phyloP scores from a whole-genome alignment of 2,888 invertebrate genomes.

The Caenorhabditis sp. region DNA sequence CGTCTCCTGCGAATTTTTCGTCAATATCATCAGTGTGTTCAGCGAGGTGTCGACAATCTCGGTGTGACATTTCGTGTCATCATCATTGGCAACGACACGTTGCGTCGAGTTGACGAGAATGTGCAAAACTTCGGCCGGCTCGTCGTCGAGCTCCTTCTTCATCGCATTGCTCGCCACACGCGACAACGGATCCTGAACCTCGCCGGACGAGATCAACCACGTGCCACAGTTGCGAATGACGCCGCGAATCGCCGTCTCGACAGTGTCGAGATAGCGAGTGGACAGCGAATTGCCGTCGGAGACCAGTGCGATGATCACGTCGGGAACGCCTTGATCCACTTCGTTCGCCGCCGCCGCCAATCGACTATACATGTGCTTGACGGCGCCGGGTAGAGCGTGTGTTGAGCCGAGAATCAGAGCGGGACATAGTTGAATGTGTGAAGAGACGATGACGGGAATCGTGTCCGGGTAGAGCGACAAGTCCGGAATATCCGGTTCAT shows the following conservation, averaged over 20 bases:
- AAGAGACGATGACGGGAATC: slow-evolving; percentile 42
- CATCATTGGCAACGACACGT: slow-evolving; percentile 41
- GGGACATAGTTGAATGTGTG: slow-evolving; percentile 49
- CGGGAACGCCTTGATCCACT: slow-evolving; percentile 65
- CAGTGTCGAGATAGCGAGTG: slow-evolving; percentile 40
- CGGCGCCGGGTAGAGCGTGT: slow-evolving; percentile 57
- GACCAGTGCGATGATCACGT: slow-evolving; percentile 59
- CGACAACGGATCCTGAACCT: slow-evolving; percentile 57
- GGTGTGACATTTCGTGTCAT: slow-evolving; percentile 8
- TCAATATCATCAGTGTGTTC: slow-evolving; percentile 57
- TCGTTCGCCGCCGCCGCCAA: slow-evolving; percentile 58
- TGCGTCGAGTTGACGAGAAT: slow-evolving; percentile 57
- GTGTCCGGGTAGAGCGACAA: slow-evolving; percentile 43
- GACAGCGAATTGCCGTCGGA: slow-evolving; percentile 58
- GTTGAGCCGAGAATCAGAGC: slow-evolving; percentile 42
- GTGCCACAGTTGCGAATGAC: slow-evolving; percentile 48
- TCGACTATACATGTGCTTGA: slow-evolving; percentile 63
- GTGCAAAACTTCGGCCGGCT: slow-evolving; percentile 56
- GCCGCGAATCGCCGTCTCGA: slow-evolving; percentile 47
- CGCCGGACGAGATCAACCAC: slow-evolving; percentile 59
- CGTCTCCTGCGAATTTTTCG: too few species aligned
- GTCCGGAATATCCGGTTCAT: slow-evolving; percentile 45
- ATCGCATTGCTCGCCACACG: slow-evolving; percentile 50
- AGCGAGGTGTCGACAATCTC: slow-evolving; percentile 46
- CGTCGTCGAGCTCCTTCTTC: slow-evolving; percentile 49